Evolutionary conservation across 1,140 invertebrate genomes (phyloP).

Genomic region (Gonioctena quinquepunctata): DNA sequence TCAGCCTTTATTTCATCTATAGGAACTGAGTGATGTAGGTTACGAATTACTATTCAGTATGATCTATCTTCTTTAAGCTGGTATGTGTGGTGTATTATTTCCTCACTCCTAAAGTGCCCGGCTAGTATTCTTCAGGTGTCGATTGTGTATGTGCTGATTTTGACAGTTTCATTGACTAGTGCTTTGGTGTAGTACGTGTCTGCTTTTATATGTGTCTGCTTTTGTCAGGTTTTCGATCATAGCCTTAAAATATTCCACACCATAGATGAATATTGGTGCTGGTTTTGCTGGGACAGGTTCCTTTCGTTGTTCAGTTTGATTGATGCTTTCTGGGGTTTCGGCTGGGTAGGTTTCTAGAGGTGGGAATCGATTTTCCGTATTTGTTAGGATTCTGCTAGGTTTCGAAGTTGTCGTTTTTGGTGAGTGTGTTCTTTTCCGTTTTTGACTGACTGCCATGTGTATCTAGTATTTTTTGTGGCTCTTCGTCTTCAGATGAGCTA

Average conservation of each 20-base stretch:
- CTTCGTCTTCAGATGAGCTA: neutral
- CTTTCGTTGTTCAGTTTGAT: too few species aligned
- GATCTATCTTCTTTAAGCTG: slow-evolving; percentile 14
- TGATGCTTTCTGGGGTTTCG: too few species aligned
- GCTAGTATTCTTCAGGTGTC: slow-evolving; percentile 16
- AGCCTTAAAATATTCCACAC: neutral
- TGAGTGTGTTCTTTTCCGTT: neutral
- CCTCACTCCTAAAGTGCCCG: slow-evolving; percentile 5
- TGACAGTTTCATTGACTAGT: slow-evolving; percentile 12
- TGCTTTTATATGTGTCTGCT: neutral
- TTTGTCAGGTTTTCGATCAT: neutral
- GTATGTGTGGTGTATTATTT: slow-evolving; percentile 18
- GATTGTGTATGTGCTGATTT: slow-evolving; percentile 7
- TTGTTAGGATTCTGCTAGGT: neutral
- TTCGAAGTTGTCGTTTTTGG: neutral
- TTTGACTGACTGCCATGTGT: neutral
- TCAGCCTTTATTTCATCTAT: slow-evolving; percentile 5
- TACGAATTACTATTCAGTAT: slow-evolving; percentile 20
- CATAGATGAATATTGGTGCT: slow-evolving; percentile 17
- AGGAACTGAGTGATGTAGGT: slow-evolving; percentile 2
- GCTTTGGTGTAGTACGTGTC: slow-evolving; percentile 5
- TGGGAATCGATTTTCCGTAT: neutral
- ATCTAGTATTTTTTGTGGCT: neutral
- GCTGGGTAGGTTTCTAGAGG: neutral
- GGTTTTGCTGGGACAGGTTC: slow-evolving; percentile 10